These are phyloP conservation scores for Aradophagus sp. DNA, from an alignment of 1,140 invertebrate genomes.

Conservation along the genomic window DNA sequence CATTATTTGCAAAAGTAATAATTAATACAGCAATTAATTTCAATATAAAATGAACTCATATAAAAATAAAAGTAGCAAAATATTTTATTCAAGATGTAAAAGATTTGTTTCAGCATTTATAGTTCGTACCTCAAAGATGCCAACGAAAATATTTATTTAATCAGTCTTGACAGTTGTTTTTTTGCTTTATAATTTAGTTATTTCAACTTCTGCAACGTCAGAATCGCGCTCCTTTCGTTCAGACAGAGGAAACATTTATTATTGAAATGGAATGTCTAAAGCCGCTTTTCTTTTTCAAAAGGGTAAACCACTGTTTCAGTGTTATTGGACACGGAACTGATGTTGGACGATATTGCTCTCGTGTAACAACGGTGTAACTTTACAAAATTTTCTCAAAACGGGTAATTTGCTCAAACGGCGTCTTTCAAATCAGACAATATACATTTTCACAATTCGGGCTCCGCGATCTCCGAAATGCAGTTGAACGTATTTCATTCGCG, in stretches of 20 bases:
- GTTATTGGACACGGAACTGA: too few species aligned
- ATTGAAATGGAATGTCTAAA: too few species aligned
- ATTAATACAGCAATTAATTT: too few species aligned
- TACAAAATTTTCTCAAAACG: slow-evolving; percentile 38
- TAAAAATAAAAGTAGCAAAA: too few species aligned
- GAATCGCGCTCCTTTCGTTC: slow-evolving; percentile 25
- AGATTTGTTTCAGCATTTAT: too few species aligned
- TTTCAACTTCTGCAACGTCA: slow-evolving; percentile 16
- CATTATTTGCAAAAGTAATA: too few species aligned
- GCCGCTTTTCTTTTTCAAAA: too few species aligned
- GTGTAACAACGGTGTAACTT: slow-evolving; percentile 40
- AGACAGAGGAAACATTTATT: slow-evolving; percentile 31
- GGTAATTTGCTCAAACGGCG: slow-evolving; percentile 40
- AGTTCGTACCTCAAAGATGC: too few species aligned
- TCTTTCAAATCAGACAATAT: slow-evolving; percentile 30
- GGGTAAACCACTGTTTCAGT: too few species aligned
- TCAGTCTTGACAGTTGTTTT: slow-evolving; percentile 37
- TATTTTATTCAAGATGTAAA: too few species aligned
- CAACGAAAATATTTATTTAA: slow-evolving; percentile 52
- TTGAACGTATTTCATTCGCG: slow-evolving; percentile 18
- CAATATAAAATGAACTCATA: too few species aligned
- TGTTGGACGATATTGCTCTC: slow-evolving; percentile 45
- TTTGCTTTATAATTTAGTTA: slow-evolving; percentile 32
- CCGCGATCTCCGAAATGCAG: slow-evolving; percentile 19
- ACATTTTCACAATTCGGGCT: slow-evolving; percentile 35